Evolutionary conservation across 2,888 invertebrate genomes (phyloP), one percentile per base, ranked within the genome.

Genomic region (Zygaena filipendulae): DNA sequence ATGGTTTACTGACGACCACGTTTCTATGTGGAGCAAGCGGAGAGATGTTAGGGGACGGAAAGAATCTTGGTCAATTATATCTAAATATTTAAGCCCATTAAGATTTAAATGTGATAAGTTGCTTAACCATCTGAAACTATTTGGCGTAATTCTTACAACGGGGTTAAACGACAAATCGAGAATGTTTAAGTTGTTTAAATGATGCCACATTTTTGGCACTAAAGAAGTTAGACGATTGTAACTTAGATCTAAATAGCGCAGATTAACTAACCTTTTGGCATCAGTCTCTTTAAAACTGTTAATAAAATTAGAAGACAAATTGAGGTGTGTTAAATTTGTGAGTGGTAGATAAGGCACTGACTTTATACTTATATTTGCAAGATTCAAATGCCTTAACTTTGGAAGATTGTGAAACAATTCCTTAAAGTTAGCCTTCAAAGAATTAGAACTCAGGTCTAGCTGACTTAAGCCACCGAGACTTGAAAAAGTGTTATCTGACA

Each of bases 401-500:
- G 91, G 92, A 27, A 92, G 85, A 66, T 92, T 92, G 57, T 93
- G 89, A 57, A 94, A 91, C 27, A 94, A 82, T 67, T 94, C 92
- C 54, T 92, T 91, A 57, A 92, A 87, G 74, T 92, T 92, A 36
- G 93, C 91, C 45, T 92, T 87, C 37, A 94, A 75, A 18, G 86
- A 84, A 71, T 94, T 94, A 42, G 84, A 86, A 43, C 91, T 89
- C 26, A 95, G 79, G 68, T 94, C 92, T 48, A 95, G 77, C 47
- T 86, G 86, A 43, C 93, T 85, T 36, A 93, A 72, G 42, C 88
- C 87, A 23, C 88, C 87, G 29, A 94, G 82, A 52, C 91, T 90
- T 12, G 89, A 89, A 61, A 95, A 94, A 11, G 92, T 92, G 59
- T 92, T 93, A 68, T 94, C 94, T 2, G 93, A 92, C 39, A 95